A percentile compares a stretch with the other conserved stretches of the same genome.
phyloP scores from a whole-genome alignment of 92 coral and sea anemone species.

The Paragorgia papillata region DNA sequence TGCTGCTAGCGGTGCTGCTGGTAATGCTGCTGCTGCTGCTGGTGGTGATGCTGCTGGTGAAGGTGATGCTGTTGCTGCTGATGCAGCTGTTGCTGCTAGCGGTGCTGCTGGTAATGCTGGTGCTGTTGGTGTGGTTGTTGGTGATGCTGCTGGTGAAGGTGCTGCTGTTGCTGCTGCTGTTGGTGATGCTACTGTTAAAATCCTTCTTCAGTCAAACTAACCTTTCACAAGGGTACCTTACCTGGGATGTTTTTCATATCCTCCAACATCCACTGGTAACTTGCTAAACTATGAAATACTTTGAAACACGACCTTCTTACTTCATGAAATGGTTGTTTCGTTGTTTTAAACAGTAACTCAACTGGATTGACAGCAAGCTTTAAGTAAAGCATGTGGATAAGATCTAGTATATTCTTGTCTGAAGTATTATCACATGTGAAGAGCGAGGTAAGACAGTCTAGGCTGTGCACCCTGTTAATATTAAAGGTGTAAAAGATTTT shows the following conservation, averaged over 20 bases:
- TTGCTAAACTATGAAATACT: slow-evolving; percentile 71
- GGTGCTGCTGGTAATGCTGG: too few relatives aligned
- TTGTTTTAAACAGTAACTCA: slow-evolving; percentile 61
- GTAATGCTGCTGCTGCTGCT: too few relatives aligned
- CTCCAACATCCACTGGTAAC: slow-evolving; percentile 88
- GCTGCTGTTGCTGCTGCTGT: too few relatives aligned
- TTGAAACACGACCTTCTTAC: slow-evolving; percentile 72
- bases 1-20: too few relatives aligned
- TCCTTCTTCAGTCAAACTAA: too few relatives aligned
- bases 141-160: too few relatives aligned
- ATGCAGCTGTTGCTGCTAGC: too few relatives aligned
- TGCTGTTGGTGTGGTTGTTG: too few relatives aligned
- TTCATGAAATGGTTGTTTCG: slow-evolving; percentile 92
- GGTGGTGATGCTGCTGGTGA: too few relatives aligned
- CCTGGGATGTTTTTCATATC: slow-evolving; percentile 88
- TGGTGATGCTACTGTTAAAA: too few relatives aligned
- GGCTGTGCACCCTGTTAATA: slow-evolving; percentile 62
- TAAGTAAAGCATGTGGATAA: slow-evolving; percentile 59
- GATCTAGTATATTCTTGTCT: slow-evolving; percentile 69
- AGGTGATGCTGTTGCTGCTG: too few relatives aligned
- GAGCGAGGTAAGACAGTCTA: slow-evolving; percentile 71
- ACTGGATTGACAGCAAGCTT: slow-evolving; percentile 71
- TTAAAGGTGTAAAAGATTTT: slow-evolving; percentile 42
- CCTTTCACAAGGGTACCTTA: too few relatives aligned
- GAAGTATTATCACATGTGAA: slow-evolving; percentile 65